Evolutionary conservation across 1,140 invertebrate genomes (phyloP).

Genomic region (Artemia franciscana): DNA sequence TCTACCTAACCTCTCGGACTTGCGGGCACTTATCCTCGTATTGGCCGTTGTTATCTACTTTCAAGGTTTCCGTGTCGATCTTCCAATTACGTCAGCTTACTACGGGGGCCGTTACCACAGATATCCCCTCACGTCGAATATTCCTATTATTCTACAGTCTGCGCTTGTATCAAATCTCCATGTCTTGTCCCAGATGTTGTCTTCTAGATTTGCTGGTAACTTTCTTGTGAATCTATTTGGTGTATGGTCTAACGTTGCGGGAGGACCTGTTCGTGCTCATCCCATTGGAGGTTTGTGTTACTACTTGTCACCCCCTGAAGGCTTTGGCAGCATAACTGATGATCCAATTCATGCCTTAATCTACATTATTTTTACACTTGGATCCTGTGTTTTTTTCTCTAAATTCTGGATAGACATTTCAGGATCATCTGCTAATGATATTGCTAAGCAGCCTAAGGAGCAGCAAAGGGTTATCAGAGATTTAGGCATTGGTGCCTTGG

Average conservation of each 20-base stretch:
- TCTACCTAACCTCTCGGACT: slow-evolving; percentile 95
- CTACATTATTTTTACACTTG: slow-evolving; percentile 98
- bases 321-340: slow-evolving; percentile 74
- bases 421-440: slow-evolving; percentile 97
- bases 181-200: slow-evolving; percentile 91
- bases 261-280: slow-evolving; percentile 82
- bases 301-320: slow-evolving; percentile 95
- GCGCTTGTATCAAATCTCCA: slow-evolving; percentile 97
- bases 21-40: slow-evolving; percentile 87
- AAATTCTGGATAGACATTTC: slow-evolving; percentile 99
- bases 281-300: slow-evolving; percentile 94
- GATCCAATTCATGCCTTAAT: slow-evolving; percentile 91
- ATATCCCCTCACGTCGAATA: slow-evolving; percentile 99
- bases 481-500: slow-evolving; percentile 92
- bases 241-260: slow-evolving; percentile 93
- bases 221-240: slow-evolving; percentile 94
- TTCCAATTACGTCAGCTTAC: slow-evolving; percentile 94
- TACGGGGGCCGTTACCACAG: slow-evolving; percentile 97
- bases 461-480: slow-evolving; percentile 99
- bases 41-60: slow-evolving; percentile 99
- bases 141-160: slow-evolving; percentile 96
- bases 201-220: slow-evolving; percentile 90
- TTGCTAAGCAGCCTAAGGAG: slow-evolving; percentile 96
- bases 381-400: slow-evolving; percentile 99
- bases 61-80: slow-evolving; percentile 97